These are phyloP conservation scores for Entomobrya proxima DNA, from an alignment of 2,888 invertebrate genomes.

Conservation along the genomic window DNA sequence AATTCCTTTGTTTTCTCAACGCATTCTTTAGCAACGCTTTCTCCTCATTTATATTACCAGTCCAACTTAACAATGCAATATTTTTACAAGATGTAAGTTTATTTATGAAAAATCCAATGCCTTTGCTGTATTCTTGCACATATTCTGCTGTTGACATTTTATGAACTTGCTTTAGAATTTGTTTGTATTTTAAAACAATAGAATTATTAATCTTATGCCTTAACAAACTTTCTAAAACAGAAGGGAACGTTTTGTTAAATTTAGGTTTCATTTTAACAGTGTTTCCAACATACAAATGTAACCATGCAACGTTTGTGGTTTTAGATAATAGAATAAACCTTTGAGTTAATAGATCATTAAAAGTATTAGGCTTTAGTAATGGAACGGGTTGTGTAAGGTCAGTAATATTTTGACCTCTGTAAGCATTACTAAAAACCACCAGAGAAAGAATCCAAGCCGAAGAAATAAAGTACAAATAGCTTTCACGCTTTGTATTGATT, in stretches of 20 bases:
- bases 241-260: no score
- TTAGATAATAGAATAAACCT: constrained; percentile 2
- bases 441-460: neutral
- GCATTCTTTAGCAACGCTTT: neutral
- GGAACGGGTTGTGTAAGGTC: constrained; percentile 10
- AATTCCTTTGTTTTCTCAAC: neutral
- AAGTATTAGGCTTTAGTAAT: neutral
- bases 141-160: neutral
- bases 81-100: neutral
- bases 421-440: constrained; percentile 31
- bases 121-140: neutral
- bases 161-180: neutral
- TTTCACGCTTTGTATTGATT: neutral
- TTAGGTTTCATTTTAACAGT: no score
- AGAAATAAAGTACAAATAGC: neutral
- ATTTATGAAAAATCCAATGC: neutral
- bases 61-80: constrained; percentile 6
- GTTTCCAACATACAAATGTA: no score
- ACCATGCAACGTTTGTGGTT: no score
- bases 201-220: no score
- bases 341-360: neutral
- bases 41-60: neutral
- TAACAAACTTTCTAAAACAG: no score
- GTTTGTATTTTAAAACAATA: no score
- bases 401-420: constrained; percentile 42